A percentile compares a stretch with the other conserved stretches of the same genome.
phyloP scores from a whole-genome alignment of 2,113 vertebrate genomes.

The Arizona elegans region DNA sequence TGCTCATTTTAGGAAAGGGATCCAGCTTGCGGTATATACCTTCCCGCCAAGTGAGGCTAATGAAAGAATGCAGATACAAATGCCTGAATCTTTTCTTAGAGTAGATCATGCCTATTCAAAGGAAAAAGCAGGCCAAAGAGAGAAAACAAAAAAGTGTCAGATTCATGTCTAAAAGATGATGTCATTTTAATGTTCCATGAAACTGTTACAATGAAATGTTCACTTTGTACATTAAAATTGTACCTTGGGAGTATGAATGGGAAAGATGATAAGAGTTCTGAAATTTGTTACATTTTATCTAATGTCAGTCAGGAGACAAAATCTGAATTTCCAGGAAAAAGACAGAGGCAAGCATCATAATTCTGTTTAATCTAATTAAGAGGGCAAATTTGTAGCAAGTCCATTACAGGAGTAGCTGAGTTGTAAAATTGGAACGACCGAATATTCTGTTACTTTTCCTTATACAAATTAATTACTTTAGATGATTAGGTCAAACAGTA shows the following conservation, averaged over 20 bases:
- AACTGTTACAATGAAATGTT: neutral
- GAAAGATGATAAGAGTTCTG: neutral
- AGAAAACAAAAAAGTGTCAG: neutral
- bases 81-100: neutral
- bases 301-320: neutral
- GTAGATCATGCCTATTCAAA: neutral
- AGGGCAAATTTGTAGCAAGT: neutral
- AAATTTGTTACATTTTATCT: accelerated
- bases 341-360: neutral
- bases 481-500: neutral
- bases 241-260: accelerated
- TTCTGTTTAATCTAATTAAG: conserved; percentile 1
- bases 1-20: neutral
- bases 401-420: neutral
- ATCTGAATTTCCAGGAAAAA: conserved; percentile 5
- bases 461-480: neutral
- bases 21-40: neutral
- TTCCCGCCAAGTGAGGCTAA: neutral
- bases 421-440: neutral
- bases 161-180: neutral
- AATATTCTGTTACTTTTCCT: neutral
- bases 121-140: neutral
- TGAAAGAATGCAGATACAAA: neutral
- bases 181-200: neutral
- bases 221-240: neutral